Evolutionary conservation across 2,113 vertebrate species (phyloP).

Genomic region (Upupa epops): DNA sequence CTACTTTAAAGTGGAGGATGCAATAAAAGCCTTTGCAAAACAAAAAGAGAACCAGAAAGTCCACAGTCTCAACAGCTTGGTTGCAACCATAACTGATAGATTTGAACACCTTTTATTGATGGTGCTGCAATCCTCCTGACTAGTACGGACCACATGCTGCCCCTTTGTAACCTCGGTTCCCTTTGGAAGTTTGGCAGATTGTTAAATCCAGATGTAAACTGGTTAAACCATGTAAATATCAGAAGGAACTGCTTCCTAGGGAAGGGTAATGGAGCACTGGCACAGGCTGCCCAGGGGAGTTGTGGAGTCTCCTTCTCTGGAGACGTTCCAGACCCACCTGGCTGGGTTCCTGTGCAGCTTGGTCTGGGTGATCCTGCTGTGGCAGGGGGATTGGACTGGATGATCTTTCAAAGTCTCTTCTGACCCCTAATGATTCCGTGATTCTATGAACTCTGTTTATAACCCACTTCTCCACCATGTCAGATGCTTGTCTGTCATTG

Average conservation of each 20-base stretch:
- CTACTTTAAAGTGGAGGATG: neutral
- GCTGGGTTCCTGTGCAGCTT: too few species aligned
- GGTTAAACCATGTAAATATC: neutral
- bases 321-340: too few species aligned
- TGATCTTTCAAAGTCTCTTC: too few species aligned
- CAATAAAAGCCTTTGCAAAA: neutral
- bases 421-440: too few species aligned
- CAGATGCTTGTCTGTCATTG: neutral
- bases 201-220: neutral
- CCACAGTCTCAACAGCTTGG: neutral
- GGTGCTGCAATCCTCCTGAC: neutral
- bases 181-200: neutral
- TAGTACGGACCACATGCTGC: neutral
- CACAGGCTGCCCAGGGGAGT: too few species aligned
- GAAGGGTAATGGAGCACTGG: too few species aligned
- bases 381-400: too few species aligned
- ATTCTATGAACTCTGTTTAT: neutral
- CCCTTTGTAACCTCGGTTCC: neutral
- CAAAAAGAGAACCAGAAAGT: neutral
- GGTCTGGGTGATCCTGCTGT: too few species aligned
- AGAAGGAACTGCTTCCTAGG: too few species aligned
- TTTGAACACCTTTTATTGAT: constrained; percentile 17
- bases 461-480: neutral
- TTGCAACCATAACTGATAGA: neutral
- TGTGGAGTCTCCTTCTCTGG: too few species aligned